Evolutionary conservation across 2,888 invertebrate genomes (phyloP).

Genomic region (Pollenia griseotomentosa): DNA sequence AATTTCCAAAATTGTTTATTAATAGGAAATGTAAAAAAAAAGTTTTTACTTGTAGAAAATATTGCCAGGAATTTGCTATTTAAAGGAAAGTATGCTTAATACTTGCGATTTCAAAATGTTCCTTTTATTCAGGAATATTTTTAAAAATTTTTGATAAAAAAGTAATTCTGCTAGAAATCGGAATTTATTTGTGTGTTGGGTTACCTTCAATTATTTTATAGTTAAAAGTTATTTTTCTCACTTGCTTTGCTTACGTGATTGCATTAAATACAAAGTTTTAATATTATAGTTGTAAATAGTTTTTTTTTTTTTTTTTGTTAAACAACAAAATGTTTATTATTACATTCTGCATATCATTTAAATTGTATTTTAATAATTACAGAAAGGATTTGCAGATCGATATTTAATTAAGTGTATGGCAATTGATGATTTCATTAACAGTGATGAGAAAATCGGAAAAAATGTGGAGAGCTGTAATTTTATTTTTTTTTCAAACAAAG

Average conservation of each 20-base stretch:
- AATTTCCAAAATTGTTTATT: no score
- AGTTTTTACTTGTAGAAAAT: no score
- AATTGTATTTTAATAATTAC: slow-evolving; percentile 61
- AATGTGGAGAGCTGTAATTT: slow-evolving; percentile 9
- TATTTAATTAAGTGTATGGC: slow-evolving; percentile 72
- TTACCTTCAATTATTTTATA: slow-evolving; percentile 13
- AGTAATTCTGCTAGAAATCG: no score
- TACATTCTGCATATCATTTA: slow-evolving; percentile 26
- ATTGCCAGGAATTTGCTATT: no score
- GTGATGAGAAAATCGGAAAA: slow-evolving; percentile 20
- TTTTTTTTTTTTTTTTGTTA: slow-evolving; percentile 7
- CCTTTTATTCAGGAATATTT: no score
- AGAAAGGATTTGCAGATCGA: slow-evolving; percentile 65
- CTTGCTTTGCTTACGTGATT: not conserved
- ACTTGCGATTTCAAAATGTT: no score
- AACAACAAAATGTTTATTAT: slow-evolving; percentile 28
- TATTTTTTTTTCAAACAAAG: slow-evolving; percentile 14
- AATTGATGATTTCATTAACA: slow-evolving; percentile 69
- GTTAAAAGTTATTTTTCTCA: not conserved
- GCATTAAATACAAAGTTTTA: not conserved
- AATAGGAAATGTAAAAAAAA: no score
- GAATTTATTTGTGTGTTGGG: slow-evolving; percentile 4
- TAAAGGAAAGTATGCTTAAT: no score
- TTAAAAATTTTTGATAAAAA: no score
- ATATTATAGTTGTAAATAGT: slow-evolving; percentile 25